phyloP scores from a whole-genome alignment of 2,888 invertebrate species.

The Cataglyphis altisquamis region DNA sequence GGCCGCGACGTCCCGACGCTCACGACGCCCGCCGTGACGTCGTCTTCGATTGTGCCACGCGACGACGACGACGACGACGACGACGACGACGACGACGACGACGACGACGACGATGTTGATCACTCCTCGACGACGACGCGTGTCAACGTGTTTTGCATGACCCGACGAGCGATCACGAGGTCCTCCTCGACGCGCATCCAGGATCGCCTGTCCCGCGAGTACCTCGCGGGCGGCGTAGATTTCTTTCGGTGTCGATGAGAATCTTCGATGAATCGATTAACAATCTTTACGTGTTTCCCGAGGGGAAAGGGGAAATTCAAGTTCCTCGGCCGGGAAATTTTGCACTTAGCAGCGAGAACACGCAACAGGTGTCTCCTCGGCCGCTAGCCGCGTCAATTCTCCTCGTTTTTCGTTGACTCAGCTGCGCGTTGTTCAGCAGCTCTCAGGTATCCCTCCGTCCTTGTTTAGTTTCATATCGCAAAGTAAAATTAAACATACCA shows the following conservation, averaged over 20 bases:
- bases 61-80: neutral
- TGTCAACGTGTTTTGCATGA: neutral
- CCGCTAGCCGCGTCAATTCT: slow-evolving; percentile 26
- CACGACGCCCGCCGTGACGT: slow-evolving; percentile 86
- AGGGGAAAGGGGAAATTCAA: neutral
- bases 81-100: slow-evolving; percentile 1
- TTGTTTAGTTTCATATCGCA: neutral
- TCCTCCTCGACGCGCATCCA: neutral
- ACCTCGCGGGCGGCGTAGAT: neutral
- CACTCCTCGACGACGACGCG: slow-evolving; percentile 24
- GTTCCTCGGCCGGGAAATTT: neutral
- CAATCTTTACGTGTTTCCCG: neutral
- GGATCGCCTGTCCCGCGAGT: neutral
- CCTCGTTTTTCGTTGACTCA: slow-evolving; percentile 33
- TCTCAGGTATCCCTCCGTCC: slow-evolving; percentile 26
- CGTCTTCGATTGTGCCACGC: slow-evolving; percentile 65
- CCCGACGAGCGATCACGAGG: neutral
- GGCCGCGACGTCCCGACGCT: slow-evolving; percentile 85
- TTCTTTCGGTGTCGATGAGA: neutral
- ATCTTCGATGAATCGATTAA: neutral
- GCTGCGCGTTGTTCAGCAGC: slow-evolving; percentile 24
- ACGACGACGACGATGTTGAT: slow-evolving; percentile 28
- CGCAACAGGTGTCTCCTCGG: slow-evolving; percentile 60
- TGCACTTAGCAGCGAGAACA: neutral
- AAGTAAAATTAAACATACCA: neutral